phyloP scores from a whole-genome alignment of 2,113 vertebrate genomes.

The Gallinago paraguaiae region DNA sequence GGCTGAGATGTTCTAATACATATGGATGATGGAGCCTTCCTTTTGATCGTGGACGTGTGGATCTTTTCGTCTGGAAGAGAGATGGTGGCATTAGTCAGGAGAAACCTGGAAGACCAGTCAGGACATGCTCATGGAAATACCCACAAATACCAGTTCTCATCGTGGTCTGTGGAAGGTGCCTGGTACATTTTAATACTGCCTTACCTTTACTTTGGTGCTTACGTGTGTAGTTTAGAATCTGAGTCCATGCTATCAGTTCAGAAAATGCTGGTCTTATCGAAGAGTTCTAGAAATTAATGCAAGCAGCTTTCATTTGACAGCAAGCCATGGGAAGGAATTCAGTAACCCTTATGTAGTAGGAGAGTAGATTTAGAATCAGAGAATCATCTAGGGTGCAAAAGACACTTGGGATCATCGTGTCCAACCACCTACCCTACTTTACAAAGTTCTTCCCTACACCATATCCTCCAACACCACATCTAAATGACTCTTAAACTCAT shows the following conservation, averaged over 20 bases:
- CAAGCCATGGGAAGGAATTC: not conserved
- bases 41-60: not conserved
- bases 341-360: not conserved
- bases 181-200: not conserved
- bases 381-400: no score
- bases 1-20: not conserved
- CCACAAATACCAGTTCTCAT: accelerated
- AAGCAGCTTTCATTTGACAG: not conserved
- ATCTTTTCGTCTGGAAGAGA: not conserved
- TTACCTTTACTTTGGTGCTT: not conserved
- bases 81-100: not conserved
- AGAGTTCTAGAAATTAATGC: not conserved
- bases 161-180: accelerated
- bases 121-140: not conserved
- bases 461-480: no score
- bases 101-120: not conserved
- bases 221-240: not conserved
- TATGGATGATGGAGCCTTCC: not conserved
- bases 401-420: no score
- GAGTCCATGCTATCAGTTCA: accelerated
- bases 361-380: not conserved
- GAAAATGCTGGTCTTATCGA: not conserved
- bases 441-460: no score
- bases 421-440: no score
- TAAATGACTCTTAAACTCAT: no score